Conservation (phyloP, 2,888 invertebrate species). For the Oxyscelio sp. region DNA sequence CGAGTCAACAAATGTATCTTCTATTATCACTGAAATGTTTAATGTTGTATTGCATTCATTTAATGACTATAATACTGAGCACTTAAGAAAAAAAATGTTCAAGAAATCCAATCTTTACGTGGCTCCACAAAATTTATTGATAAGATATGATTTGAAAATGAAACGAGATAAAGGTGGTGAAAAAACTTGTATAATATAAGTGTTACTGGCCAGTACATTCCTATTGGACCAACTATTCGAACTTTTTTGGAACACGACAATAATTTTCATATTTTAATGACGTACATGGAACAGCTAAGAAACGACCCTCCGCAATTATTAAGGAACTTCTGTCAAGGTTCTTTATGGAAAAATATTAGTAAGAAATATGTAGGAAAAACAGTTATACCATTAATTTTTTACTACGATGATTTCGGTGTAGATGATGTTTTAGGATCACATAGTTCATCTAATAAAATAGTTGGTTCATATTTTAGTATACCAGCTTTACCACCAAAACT, state of each 20-base stretch:
- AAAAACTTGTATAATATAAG: too few relatives aligned
- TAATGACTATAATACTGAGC: too few relatives aligned
- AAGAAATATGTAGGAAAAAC: too few relatives aligned
- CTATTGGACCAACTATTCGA: neutral
- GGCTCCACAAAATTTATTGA: neutral
- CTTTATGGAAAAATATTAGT: neutral
- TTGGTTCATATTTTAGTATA: too few relatives aligned
- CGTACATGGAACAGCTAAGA: neutral
- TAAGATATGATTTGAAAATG: slow-evolving; percentile 1
- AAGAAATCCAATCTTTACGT: neutral
- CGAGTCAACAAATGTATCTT: neutral
- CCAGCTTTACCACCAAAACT: too few relatives aligned
- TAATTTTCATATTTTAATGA: slow-evolving; percentile 6
- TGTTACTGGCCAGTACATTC: neutral
- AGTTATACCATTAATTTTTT: too few relatives aligned
- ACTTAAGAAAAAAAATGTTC: too few relatives aligned
- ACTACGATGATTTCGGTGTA: too few relatives aligned
- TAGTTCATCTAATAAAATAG: too few relatives aligned
- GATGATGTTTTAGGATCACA: too few relatives aligned
- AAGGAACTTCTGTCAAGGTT: neutral
- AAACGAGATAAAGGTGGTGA: neutral
- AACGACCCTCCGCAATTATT: neutral
- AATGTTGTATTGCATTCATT: too few relatives aligned
- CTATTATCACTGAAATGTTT: too few relatives aligned
- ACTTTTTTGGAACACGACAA: slow-evolving; percentile 4